These are phyloP conservation scores for Gymnoscopelus microlampas DNA, from an alignment of 2,797 vertebrate genomes.

Conservation along the genomic window DNA sequence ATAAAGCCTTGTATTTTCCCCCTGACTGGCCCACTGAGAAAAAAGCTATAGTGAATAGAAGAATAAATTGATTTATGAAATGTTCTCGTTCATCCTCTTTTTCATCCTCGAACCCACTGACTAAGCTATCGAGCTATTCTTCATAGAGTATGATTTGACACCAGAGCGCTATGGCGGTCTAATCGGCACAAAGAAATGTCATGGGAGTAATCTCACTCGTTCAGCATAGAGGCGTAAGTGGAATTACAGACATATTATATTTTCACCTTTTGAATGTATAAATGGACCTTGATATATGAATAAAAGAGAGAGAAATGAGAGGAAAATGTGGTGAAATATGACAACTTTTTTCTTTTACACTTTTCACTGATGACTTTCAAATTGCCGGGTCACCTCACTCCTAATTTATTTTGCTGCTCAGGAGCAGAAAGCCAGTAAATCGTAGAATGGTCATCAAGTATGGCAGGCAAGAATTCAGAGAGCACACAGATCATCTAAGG, in stretches of 20 bases:
- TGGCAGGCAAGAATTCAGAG: conserved; percentile 30
- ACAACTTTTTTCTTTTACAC: background rate
- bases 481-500: conserved; percentile 8
- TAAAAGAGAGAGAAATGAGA: conserved; percentile 1
- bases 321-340: conserved; percentile 1
- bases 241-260: too few species aligned
- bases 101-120: conserved; percentile 23
- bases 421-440: background rate
- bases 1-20: conserved; percentile 68
- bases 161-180: conserved; percentile 26
- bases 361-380: too few species aligned
- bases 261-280: too few species aligned
- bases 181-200: conserved; percentile 12
- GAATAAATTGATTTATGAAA: conserved; percentile 56
- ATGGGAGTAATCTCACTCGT: conserved; percentile 32
- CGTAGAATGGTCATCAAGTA: background rate
- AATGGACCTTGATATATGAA: too few species aligned
- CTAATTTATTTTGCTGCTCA: too few species aligned
- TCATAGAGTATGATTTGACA: conserved; percentile 26
- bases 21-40: conserved; percentile 61
- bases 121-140: conserved; percentile 21
- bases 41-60: conserved; percentile 60
- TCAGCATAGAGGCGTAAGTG: too few species aligned
- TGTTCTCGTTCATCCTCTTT: conserved; percentile 16
- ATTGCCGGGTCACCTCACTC: too few species aligned